phyloP scores from a whole-genome alignment of 2,888 invertebrate species.

The Lochmaea capreae region DNA sequence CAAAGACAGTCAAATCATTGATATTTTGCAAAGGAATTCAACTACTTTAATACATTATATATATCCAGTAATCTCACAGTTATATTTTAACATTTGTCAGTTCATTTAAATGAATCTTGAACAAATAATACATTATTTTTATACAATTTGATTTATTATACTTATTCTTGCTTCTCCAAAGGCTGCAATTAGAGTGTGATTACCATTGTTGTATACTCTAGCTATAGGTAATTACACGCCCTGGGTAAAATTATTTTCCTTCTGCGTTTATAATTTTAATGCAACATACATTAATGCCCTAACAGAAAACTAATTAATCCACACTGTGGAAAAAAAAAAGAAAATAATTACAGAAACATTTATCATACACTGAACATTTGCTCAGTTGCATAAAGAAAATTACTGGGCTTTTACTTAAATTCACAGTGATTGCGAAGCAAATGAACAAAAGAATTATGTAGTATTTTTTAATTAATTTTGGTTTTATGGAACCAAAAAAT shows the following conservation, averaged over 20 bases:
- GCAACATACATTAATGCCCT: conserved; percentile 38
- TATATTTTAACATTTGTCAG: not conserved
- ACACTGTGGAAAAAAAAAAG: conserved; percentile 15
- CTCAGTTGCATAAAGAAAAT: not conserved
- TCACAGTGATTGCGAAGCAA: not conserved
- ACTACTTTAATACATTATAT: not conserved
- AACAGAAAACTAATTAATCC: conserved; percentile 36
- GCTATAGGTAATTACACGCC: conserved; percentile 43
- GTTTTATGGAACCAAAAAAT: too few relatives aligned
- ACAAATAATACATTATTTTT: not conserved
- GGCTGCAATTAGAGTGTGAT: conserved; percentile 50
- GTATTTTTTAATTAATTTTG: too few relatives aligned
- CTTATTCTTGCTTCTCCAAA: conserved; percentile 48
- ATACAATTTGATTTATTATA: conserved; percentile 48
- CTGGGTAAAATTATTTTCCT: conserved; percentile 42
- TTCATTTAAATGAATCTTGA: not conserved
- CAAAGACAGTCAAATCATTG: not conserved
- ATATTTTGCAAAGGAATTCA: not conserved
- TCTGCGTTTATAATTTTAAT: conserved; percentile 32
- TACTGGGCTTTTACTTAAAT: not conserved
- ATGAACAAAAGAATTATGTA: too few relatives aligned
- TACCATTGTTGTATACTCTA: conserved; percentile 44
- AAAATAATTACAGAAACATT: conserved; percentile 26
- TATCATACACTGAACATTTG: conserved; percentile 15
- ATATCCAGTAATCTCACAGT: not conserved